Evolutionary conservation across 2,888 invertebrate species (phyloP).

Genomic region (Erebia palarica): DNA sequence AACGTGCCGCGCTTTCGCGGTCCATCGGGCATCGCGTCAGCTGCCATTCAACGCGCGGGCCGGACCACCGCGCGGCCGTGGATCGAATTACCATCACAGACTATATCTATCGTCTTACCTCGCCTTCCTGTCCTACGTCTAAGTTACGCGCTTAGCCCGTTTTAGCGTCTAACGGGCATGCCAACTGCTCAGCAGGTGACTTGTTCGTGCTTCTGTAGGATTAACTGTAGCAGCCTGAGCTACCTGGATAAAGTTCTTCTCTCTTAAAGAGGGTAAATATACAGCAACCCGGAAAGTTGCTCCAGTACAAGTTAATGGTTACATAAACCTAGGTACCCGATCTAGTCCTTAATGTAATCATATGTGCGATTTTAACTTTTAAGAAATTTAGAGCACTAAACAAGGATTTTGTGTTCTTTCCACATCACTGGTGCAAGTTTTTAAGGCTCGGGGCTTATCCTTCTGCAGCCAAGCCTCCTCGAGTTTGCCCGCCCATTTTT

Average conservation of each 20-base stretch:
- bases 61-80: constrained; percentile 73
- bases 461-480: too few relatives aligned
- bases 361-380: too few relatives aligned
- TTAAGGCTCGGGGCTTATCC: too few relatives aligned
- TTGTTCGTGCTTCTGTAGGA: neutral
- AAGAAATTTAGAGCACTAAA: too few relatives aligned
- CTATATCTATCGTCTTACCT: constrained; percentile 70
- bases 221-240: neutral
- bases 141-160: constrained; percentile 75
- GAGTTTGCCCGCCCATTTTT: too few relatives aligned
- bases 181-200: neutral
- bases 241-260: neutral
- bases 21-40: constrained; percentile 80
- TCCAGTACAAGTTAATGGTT: neutral
- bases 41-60: constrained; percentile 72
- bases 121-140: constrained; percentile 79
- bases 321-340: neutral
- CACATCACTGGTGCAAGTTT: too few relatives aligned
- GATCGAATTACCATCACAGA: constrained; percentile 68
- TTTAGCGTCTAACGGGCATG: constrained; percentile 30
- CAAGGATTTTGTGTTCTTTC: too few relatives aligned
- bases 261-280: neutral
- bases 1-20: constrained; percentile 79
- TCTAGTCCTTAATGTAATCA: too few relatives aligned
- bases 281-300: neutral